A percentile compares a stretch with the other conserved stretches of the same genome.
Evolutionary conservation across 2,113 vertebrate species (phyloP).

Genomic region (Spheniscus mendiculus): DNA sequence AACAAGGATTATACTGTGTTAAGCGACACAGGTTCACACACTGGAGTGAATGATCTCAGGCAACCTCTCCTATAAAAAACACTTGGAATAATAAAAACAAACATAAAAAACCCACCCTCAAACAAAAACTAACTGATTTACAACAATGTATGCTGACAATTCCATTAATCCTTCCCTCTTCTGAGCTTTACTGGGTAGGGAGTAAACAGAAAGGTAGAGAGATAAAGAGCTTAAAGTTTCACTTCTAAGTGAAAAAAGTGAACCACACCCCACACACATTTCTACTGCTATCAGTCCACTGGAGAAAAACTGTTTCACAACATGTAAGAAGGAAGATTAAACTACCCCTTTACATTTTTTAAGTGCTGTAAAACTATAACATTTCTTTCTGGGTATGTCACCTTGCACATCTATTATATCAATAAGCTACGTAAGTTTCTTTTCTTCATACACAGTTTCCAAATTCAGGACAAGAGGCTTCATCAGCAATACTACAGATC

Average conservation of each 20-base stretch:
- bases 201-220: background rate
- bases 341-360: background rate
- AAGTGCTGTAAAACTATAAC: background rate
- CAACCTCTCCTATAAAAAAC: background rate
- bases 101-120: background rate
- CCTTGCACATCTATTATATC: background rate
- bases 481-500: background rate
- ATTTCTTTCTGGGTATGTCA: background rate
- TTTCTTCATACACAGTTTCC: background rate
- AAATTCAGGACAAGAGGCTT: background rate
- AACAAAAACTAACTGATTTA: background rate
- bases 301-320: background rate
- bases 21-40: rapidly evolving
- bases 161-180: background rate
- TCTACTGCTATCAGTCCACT: background rate
- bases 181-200: background rate
- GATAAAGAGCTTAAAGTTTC: background rate
- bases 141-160: background rate
- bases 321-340: background rate
- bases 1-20: background rate
- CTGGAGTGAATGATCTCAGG: background rate
- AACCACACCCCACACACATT: background rate
- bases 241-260: background rate
- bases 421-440: background rate
- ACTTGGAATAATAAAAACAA: background rate